Percentiles rank a stretch among this genome's conserved stretches.
Conservation (phyloP, 2,888 invertebrate genomes). For the Stomorhina lunata region DNA sequence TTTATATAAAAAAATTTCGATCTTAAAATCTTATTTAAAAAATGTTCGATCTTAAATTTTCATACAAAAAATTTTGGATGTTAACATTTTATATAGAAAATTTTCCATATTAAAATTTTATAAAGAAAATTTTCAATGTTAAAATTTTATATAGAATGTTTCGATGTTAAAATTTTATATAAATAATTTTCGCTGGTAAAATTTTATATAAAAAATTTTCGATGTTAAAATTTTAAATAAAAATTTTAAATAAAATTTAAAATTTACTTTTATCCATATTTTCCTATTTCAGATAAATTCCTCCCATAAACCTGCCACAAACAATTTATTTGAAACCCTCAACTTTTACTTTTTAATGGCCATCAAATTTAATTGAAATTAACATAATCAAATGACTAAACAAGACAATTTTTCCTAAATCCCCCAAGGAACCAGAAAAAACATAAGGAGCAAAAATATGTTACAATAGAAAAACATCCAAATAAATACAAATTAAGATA, state of each 20-base stretch:
- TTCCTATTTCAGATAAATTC: not conserved
- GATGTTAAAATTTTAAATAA: no score
- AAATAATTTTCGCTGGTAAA: no score
- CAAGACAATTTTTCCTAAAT: slow-evolving; percentile 34
- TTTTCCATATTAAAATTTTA: no score
- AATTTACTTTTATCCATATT: not conserved
- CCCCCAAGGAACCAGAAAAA: not conserved
- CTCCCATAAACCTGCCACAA: not conserved
- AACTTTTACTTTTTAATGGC: slow-evolving; percentile 47
- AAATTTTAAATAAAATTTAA: not conserved
- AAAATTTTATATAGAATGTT: no score
- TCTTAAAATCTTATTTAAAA: no score
- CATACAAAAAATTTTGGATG: no score
- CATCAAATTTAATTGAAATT: slow-evolving; percentile 56
- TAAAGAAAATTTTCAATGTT: no score
- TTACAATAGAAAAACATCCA: not conserved
- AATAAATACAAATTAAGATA: slow-evolving; percentile 12
- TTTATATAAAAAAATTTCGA: no score
- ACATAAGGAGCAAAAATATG: not conserved
- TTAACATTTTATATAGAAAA: no score
- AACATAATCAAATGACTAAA: slow-evolving; percentile 54
- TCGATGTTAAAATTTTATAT: no score
- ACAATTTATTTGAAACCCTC: slow-evolving; percentile 10
- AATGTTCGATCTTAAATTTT: no score
- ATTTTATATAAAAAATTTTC: no score